Conservation (phyloP, 2,797 vertebrate genomes). For the Thamnophis elegans region DNA sequence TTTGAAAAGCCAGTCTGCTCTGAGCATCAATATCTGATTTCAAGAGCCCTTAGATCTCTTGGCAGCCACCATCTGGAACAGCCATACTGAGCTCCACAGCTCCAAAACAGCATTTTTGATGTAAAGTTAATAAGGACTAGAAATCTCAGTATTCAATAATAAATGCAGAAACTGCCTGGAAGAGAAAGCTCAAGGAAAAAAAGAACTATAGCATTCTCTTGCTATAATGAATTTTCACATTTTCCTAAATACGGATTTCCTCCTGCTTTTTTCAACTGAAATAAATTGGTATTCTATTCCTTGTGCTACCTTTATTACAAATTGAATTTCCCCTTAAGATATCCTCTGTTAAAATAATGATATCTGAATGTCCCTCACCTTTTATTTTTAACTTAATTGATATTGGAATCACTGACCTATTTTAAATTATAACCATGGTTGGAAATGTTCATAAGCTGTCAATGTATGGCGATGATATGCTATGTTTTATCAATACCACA, state of each 20-base stretch:
- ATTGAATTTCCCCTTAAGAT: background rate
- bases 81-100: background rate
- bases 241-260: background rate
- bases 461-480: background rate
- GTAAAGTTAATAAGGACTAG: background rate
- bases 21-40: background rate
- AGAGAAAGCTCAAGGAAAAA: background rate
- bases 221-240: background rate
- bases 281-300: background rate
- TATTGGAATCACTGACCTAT: background rate
- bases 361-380: background rate
- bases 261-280: background rate
- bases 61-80: background rate
- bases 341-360: background rate
- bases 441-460: background rate
- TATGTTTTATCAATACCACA: background rate
- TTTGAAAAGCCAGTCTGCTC: background rate
- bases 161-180: background rate
- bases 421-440: background rate
- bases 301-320: background rate
- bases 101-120: conserved; percentile 21
- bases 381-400: background rate
- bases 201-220: background rate
- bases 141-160: background rate
- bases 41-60: conserved; percentile 9